Evolutionary conservation across 2,888 invertebrate species (phyloP), one percentile per base, ranked within the genome.

Genomic region (Eilema caniola): DNA sequence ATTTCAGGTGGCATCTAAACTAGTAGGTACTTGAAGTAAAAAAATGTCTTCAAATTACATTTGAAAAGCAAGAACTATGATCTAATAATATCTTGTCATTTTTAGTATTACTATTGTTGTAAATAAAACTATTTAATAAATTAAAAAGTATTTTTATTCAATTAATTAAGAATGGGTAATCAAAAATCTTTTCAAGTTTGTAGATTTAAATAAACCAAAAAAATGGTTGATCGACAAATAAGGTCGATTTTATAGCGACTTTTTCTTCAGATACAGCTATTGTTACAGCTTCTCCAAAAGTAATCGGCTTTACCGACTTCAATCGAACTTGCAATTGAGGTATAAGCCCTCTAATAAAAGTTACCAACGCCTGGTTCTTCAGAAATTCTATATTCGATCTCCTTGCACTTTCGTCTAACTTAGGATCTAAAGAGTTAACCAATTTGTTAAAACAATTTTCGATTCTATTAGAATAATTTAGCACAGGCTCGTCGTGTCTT

Each of bases 51-150:
- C 10, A 10, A 16, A 16, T 20, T 20, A 64, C 25, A 64, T 63
- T 28, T 53, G n/a, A 47, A 33, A 23, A 62, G 20, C 33, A 47
- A 37, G 24, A 28, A 64, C 24, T 28, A 47, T 24, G 71, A 73
- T 70, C 66, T 78, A 70, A 57, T 78, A 70, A 57, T 64, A 57
- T 76, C 75, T 74, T 79, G 79, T 70, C 76, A 79, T 79, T 77
- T 81, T 78, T 78, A 76, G 71, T 83, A 79, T 78, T 78, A 71
- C 60, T 72, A 72, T 80, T 79, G 73, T 63, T 85, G 86, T 87
- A 87, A 88, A 88, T 88, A 88, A 86, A 86, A 41, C 20, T 66
- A 66, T n/a, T 57, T 66, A 37, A 20, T 57, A 57, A 24, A 41
- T 24, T 25, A 12, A 14, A 2, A 37, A n/a, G 5, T n/a, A 25